These are phyloP conservation scores for Danio rerio DNA, from an alignment of 2,113 vertebrate genomes.

Conservation along the genomic window GRCz12tu NC_133178.1:24390501-24391000, in stretches of 20 bases:
- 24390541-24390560: slow-evolving; percentile 88
- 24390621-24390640: slow-evolving; percentile 70
- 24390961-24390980: background rate
- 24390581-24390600: slow-evolving; percentile 86
- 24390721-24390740: background rate
- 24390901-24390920: background rate
- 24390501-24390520: slow-evolving; percentile 72
- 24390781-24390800: background rate
- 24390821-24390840: background rate
- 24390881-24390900: background rate
- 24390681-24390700: background rate
- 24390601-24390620: slow-evolving; percentile 86
- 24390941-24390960: background rate
- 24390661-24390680: slow-evolving; percentile 55
- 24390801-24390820: background rate
- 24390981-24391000: background rate
- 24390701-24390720: background rate
- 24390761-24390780: background rate
- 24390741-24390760: background rate
- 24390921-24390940: background rate
- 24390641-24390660: slow-evolving; percentile 41
- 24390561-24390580: slow-evolving; percentile 89
- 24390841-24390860: background rate
- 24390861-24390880: background rate
- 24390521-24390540: slow-evolving; percentile 84